phyloP scores from a whole-genome alignment of 2,113 vertebrate genomes.

The Ciconia boyciana region DNA sequence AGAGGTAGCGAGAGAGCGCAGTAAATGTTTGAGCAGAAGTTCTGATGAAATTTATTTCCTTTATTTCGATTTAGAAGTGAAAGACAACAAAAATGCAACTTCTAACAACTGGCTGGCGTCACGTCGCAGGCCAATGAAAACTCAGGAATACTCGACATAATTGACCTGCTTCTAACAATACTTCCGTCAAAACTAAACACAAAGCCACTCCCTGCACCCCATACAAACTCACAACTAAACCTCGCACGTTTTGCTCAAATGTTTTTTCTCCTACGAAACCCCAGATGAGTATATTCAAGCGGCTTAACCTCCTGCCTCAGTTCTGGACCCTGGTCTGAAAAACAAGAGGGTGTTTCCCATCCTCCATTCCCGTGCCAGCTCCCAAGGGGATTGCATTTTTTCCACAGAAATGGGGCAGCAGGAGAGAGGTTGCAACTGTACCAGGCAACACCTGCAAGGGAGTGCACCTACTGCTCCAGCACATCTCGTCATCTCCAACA shows the following conservation, averaged over 20 bases:
- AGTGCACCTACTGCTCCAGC: neutral
- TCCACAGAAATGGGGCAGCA: neutral
- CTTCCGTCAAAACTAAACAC: neutral
- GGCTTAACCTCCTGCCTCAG: neutral
- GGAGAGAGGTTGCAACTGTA: neutral
- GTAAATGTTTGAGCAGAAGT: neutral
- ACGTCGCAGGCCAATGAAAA: neutral
- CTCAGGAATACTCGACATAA: neutral
- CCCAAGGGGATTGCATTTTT: neutral
- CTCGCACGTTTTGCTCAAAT: fast-evolving
- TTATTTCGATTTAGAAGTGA: neutral
- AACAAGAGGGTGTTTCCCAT: neutral
- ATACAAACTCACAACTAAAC: neutral
- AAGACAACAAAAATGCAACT: neutral
- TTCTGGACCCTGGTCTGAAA: neutral
- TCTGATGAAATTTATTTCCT: neutral
- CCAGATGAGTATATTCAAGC: neutral
- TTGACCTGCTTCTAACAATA: neutral
- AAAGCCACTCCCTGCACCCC: neutral
- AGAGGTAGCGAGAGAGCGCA: fast-evolving
- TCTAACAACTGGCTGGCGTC: neutral
- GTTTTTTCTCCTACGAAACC: neutral
- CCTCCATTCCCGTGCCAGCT: neutral
- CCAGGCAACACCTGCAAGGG: neutral
- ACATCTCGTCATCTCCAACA: neutral